These are phyloP conservation scores for Drosophila punjabiensis DNA, from an alignment of 1,140 invertebrate genomes.

Conservation along the genomic window DNA sequence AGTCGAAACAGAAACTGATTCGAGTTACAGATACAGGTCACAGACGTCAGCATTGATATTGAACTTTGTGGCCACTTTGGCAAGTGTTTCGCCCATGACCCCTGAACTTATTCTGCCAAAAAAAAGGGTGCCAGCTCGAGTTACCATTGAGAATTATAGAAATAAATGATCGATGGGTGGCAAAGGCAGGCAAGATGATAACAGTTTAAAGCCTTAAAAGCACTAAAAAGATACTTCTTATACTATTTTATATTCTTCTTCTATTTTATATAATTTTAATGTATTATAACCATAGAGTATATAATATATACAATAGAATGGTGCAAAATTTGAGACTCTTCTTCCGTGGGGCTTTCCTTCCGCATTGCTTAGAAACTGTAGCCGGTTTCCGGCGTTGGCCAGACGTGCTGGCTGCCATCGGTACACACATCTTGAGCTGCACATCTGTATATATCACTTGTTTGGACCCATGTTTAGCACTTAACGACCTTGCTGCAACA, in stretches of 20 bases:
- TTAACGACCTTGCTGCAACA: slow-evolving; percentile 59
- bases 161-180: slow-evolving; percentile 22
- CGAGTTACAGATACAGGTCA: slow-evolving; percentile 28
- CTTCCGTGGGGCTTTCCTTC: slow-evolving; percentile 18
- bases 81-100: slow-evolving; percentile 31
- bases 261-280: not conserved
- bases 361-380: slow-evolving; percentile 39
- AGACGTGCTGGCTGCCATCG: slow-evolving; percentile 38
- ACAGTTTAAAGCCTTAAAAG: too few relatives aligned
- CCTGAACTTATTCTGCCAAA: slow-evolving; percentile 36
- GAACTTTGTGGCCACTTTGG: slow-evolving; percentile 37
- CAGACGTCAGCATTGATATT: slow-evolving; percentile 24
- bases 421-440: slow-evolving; percentile 3
- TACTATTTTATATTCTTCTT: too few relatives aligned
- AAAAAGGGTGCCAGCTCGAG: not conserved
- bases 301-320: not conserved
- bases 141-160: not conserved
- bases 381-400: slow-evolving; percentile 26
- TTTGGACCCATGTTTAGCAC: slow-evolving; percentile 62
- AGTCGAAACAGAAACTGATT: slow-evolving; percentile 6
- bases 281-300: not conserved
- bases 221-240: not conserved
- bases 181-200: not conserved
- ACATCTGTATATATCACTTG: slow-evolving; percentile 49
- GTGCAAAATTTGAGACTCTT: not conserved